Evolutionary conservation across 2,113 vertebrate genomes (phyloP).

Genomic region (Formicarius rufipectus): DNA sequence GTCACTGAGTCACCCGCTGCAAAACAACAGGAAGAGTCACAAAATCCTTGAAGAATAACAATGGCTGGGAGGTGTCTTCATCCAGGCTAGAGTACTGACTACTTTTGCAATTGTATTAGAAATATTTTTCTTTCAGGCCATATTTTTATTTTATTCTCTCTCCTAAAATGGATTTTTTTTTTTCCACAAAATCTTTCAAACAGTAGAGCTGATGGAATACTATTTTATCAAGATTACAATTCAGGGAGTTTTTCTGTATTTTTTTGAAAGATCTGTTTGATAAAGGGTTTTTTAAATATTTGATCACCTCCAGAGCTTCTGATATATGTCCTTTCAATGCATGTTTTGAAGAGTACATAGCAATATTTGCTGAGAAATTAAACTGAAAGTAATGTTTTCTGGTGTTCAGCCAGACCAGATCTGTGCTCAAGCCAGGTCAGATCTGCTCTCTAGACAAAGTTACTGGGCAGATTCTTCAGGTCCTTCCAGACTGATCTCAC

Average conservation of each 20-base stretch:
- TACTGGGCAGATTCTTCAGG: not conserved
- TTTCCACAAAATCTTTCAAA: not conserved
- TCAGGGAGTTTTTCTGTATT: not conserved
- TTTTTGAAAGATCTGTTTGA: not conserved
- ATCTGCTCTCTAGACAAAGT: not conserved
- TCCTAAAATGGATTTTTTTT: not conserved
- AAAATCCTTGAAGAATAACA: constrained; percentile 30
- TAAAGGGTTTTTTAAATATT: not conserved
- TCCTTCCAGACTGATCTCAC: not conserved
- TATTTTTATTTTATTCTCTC: not conserved
- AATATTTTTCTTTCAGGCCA: not conserved
- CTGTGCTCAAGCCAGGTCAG: not conserved
- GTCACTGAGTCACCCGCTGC: not conserved
- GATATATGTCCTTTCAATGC: not conserved
- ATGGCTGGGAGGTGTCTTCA: not conserved
- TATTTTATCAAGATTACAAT: not conserved
- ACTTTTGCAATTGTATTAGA: not conserved
- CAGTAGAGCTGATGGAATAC: not conserved
- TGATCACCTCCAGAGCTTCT: not conserved
- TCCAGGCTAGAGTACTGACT: not conserved
- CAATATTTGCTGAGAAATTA: not conserved
- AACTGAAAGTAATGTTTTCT: not conserved
- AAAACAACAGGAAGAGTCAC: constrained; percentile 53
- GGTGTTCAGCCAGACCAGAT: not conserved
- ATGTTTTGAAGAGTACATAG: not conserved